These are phyloP conservation scores for Agriotes lineatus DNA, from an alignment of 2,888 invertebrate species.

Conservation along the genomic window DNA sequence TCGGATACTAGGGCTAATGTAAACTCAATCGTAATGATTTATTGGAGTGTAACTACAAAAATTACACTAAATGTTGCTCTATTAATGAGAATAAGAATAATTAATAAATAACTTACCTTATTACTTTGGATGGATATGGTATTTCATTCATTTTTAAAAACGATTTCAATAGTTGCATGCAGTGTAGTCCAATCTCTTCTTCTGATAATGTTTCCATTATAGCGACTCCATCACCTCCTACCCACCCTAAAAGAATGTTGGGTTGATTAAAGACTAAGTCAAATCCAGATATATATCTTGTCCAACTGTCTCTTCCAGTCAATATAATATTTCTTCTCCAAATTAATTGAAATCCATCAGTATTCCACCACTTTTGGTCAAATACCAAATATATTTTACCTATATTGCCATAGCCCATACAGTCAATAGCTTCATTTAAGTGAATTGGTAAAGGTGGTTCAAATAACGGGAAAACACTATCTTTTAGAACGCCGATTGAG, in stretches of 20 bases:
- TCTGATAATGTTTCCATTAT: slow-evolving; percentile 70
- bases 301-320: slow-evolving; percentile 66
- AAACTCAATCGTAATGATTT: too few species aligned
- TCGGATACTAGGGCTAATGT: too few species aligned
- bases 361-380: slow-evolving; percentile 73
- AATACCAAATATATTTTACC: slow-evolving; percentile 78
- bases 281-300: slow-evolving; percentile 74
- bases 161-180: slow-evolving; percentile 67
- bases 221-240: slow-evolving; percentile 73
- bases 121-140: slow-evolving; percentile 66
- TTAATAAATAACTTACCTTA: slow-evolving; percentile 64
- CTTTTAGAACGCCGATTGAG: slow-evolving; percentile 74
- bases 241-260: slow-evolving; percentile 74
- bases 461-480: slow-evolving; percentile 67
- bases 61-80: too few species aligned
- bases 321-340: slow-evolving; percentile 62
- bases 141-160: slow-evolving; percentile 67
- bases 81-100: too few species aligned
- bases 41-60: too few species aligned
- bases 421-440: slow-evolving; percentile 67
- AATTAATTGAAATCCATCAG: slow-evolving; percentile 72
- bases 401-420: slow-evolving; percentile 75
- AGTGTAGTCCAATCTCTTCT: slow-evolving; percentile 68
- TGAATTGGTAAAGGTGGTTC: slow-evolving; percentile 69
- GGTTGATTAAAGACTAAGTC: slow-evolving; percentile 70